Evolutionary conservation across 2,888 invertebrate species (phyloP).

Genomic region (Diaperis boleti): DNA sequence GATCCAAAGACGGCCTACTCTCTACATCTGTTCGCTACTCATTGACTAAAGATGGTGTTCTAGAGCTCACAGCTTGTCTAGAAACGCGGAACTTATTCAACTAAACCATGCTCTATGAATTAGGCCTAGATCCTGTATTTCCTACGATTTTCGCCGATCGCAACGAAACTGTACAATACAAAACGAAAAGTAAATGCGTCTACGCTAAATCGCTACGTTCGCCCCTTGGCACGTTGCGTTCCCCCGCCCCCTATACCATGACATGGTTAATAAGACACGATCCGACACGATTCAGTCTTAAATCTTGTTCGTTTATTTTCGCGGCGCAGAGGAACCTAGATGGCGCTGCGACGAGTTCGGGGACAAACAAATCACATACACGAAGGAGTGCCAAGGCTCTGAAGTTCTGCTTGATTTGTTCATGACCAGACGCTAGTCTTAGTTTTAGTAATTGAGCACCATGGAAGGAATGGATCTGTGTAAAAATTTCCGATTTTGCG

Average conservation of each 20-base stretch:
- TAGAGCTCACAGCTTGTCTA: constrained; percentile 60
- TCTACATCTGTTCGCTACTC: constrained; percentile 42
- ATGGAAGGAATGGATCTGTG: constrained; percentile 76
- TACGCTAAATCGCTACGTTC: constrained; percentile 29
- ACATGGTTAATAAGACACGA: constrained; percentile 29
- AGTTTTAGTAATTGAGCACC: constrained; percentile 72
- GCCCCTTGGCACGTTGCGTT: constrained; percentile 28
- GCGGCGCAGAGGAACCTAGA: constrained; percentile 16
- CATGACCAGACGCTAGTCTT: constrained; percentile 49
- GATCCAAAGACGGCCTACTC: constrained; percentile 57
- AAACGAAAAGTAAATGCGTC: constrained; percentile 42
- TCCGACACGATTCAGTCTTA: constrained; percentile 33
- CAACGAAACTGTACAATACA: constrained; percentile 1
- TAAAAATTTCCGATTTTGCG: constrained; percentile 50
- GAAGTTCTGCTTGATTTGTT: constrained; percentile 46
- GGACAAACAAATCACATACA: constrained; percentile 10
- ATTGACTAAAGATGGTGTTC: constrained; percentile 58
- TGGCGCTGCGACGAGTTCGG: neutral
- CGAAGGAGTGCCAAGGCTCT: constrained; percentile 55
- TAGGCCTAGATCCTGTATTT: constrained; percentile 49
- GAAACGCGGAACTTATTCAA: constrained; percentile 47
- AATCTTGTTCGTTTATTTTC: constrained; percentile 23
- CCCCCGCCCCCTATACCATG: constrained; percentile 25
- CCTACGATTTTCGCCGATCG: constrained; percentile 9
- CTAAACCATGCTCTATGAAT: constrained; percentile 41